Evolutionary conservation across 1,140 invertebrate species (phyloP).

Genomic region (Hermatobates lingyangjiaoensis): DNA sequence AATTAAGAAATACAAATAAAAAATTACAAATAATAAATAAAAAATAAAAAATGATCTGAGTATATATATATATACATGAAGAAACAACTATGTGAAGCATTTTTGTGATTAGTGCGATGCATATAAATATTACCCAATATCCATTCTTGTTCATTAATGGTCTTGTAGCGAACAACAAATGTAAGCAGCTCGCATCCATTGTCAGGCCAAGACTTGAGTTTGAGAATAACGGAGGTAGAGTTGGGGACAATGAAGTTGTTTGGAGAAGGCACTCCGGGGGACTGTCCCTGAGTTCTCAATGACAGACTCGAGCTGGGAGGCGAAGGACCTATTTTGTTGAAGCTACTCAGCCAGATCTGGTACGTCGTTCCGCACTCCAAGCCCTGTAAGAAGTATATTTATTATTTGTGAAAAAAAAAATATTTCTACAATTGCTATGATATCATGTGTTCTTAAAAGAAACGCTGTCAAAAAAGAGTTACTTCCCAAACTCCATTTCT

Average conservation of each 20-base stretch:
- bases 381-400: too few relatives aligned
- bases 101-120: too few relatives aligned
- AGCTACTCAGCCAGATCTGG: constrained; percentile 45
- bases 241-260: constrained; percentile 42
- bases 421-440: too few relatives aligned
- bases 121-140: constrained; percentile 33
- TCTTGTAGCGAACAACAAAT: constrained; percentile 56
- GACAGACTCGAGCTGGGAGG: constrained; percentile 44
- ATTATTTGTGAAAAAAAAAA: too few relatives aligned
- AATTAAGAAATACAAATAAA: too few relatives aligned
- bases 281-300: constrained; percentile 48
- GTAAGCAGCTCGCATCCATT: constrained; percentile 58
- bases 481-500: too few relatives aligned
- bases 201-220: constrained; percentile 55
- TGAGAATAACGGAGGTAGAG: constrained; percentile 48
- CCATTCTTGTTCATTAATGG: constrained; percentile 35
- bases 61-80: too few relatives aligned
- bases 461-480: too few relatives aligned
- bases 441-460: too few relatives aligned
- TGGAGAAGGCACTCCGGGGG: constrained; percentile 42
- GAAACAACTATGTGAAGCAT: too few relatives aligned
- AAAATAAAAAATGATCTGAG: too few relatives aligned
- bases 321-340: constrained; percentile 53
- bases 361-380: constrained; percentile 54
- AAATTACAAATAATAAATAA: too few relatives aligned